phyloP scores from a whole-genome alignment of 2,888 invertebrate species.

The Perizoma affinitatum region DNA sequence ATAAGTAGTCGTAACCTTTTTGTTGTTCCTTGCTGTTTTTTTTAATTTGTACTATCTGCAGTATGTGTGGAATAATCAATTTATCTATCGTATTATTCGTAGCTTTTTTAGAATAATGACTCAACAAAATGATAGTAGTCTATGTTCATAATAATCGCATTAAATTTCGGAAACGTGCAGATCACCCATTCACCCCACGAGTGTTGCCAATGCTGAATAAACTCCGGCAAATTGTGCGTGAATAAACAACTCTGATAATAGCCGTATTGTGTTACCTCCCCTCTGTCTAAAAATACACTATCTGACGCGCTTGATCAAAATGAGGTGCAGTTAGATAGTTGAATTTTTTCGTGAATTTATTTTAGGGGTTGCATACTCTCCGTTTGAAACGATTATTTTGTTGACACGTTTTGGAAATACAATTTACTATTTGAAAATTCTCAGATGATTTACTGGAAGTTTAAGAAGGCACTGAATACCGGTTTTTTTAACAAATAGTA shows the following conservation, averaged over 20 bases:
- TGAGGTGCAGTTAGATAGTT: constrained; percentile 38
- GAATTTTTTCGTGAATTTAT: constrained; percentile 38
- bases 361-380: constrained; percentile 29
- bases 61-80: too few relatives aligned
- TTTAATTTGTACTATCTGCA: too few relatives aligned
- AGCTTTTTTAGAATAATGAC: too few relatives aligned
- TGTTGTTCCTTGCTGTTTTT: too few relatives aligned
- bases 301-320: constrained; percentile 28
- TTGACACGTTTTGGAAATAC: constrained; percentile 10
- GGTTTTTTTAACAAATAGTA: too few relatives aligned
- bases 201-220: constrained; percentile 77
- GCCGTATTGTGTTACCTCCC: constrained; percentile 72
- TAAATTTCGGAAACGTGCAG: constrained; percentile 40
- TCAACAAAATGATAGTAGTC: constrained; percentile 4
- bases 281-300: constrained; percentile 34
- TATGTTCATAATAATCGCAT: constrained; percentile 56
- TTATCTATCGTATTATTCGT: too few relatives aligned
- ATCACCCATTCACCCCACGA: constrained; percentile 46
- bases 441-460: background rate
- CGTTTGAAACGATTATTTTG: constrained; percentile 29
- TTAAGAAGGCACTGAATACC: background rate
- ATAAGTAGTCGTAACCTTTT: too few relatives aligned
- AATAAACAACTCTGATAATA: constrained; percentile 78
- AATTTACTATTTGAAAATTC: background rate
- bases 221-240: constrained; percentile 82